Conservation (phyloP, 2,797 vertebrate genomes). For the Siniperca undulata region DNA sequence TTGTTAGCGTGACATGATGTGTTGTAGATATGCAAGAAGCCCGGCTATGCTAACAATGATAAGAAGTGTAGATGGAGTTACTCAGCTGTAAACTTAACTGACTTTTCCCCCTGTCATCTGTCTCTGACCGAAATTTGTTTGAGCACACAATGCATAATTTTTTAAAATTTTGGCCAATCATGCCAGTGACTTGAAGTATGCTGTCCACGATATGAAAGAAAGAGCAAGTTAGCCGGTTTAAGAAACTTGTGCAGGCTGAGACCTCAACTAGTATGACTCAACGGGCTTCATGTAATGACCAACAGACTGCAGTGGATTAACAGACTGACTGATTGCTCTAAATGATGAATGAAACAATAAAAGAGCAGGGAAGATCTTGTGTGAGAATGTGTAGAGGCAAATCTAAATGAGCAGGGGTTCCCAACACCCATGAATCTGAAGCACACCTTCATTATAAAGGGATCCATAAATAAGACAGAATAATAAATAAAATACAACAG, state of each 20-base stretch:
- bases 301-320: constrained; percentile 32
- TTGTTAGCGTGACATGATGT: constrained; percentile 59
- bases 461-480: constrained; percentile 78
- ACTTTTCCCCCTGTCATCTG: constrained; percentile 34
- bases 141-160: neutral
- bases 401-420: constrained; percentile 63
- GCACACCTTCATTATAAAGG: constrained; percentile 76
- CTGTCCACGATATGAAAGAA: constrained; percentile 7
- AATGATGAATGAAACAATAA: constrained; percentile 39
- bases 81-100: constrained; percentile 44
- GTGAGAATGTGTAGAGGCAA: constrained; percentile 64
- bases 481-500: constrained; percentile 76
- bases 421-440: constrained; percentile 64
- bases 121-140: constrained; percentile 28
- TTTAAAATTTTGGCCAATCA: constrained; percentile 20
- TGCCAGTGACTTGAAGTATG: constrained; percentile 23
- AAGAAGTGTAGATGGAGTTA: constrained; percentile 53
- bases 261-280: constrained; percentile 34
- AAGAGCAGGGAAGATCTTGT: constrained; percentile 50
- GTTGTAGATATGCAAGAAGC: constrained; percentile 60
- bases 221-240: too few species aligned
- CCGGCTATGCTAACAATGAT: constrained; percentile 56
- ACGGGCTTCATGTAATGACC: constrained; percentile 36
- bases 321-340: constrained; percentile 34
- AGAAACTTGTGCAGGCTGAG: constrained; percentile 26